phyloP scores from a whole-genome alignment of 2,113 vertebrate species.

The Perca fluviatilis region DNA sequence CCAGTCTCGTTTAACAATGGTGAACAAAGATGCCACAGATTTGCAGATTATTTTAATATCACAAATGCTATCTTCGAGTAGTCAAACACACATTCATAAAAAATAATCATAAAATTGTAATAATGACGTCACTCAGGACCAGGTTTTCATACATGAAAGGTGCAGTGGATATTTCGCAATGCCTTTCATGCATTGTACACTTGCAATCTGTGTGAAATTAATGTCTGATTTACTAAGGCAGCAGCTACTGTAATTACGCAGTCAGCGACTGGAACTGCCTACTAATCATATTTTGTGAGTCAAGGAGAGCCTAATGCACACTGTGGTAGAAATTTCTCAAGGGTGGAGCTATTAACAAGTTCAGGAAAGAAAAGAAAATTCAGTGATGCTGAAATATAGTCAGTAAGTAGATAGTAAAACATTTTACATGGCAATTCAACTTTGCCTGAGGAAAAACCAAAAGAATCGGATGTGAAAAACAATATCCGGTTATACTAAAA shows the following conservation, averaged over 20 bases:
- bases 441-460: neutral
- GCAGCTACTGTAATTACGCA: slow-evolving; percentile 60
- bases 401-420: slow-evolving; percentile 40
- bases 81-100: neutral
- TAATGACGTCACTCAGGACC: neutral
- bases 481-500: neutral
- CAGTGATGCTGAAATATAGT: slow-evolving; percentile 29
- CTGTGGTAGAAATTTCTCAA: slow-evolving; percentile 39
- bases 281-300: slow-evolving; percentile 59
- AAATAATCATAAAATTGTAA: neutral
- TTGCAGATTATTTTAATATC: neutral
- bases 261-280: slow-evolving; percentile 60
- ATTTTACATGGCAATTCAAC: slow-evolving; percentile 33
- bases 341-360: slow-evolving; percentile 59
- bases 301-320: slow-evolving; percentile 52
- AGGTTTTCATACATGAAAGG: slow-evolving; percentile 16
- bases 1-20: neutral
- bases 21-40: neutral
- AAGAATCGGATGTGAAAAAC: slow-evolving; percentile 1
- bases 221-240: slow-evolving; percentile 63
- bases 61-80: neutral
- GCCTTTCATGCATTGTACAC: slow-evolving; percentile 62
- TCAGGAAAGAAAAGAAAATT: slow-evolving; percentile 34
- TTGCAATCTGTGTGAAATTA: slow-evolving; percentile 71
- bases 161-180: slow-evolving; percentile 21